A percentile compares a stretch with the other conserved stretches of the same genome.
phyloP scores from a whole-genome alignment of 2,888 invertebrate genomes.

The Drosophila planitibia region DNA sequence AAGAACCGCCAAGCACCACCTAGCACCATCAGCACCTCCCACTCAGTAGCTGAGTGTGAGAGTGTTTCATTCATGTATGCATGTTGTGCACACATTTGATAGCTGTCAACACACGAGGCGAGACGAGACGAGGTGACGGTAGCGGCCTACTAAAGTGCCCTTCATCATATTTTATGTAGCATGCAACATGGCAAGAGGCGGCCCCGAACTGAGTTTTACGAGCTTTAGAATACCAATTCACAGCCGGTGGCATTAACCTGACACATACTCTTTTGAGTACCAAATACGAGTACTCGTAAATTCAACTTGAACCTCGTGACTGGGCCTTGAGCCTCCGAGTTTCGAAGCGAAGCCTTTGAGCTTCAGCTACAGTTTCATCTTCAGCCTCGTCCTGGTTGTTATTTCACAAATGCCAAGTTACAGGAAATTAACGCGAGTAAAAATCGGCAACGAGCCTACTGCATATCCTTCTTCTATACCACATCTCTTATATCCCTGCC shows the following conservation, averaged over 20 bases:
- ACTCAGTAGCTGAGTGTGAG: slow-evolving; percentile 10
- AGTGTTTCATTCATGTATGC: slow-evolving; percentile 70
- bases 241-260: slow-evolving; percentile 60
- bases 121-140: neutral
- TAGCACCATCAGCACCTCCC: slow-evolving; percentile 8
- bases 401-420: slow-evolving; percentile 53
- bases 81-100: slow-evolving; percentile 74
- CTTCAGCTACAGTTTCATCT: slow-evolving; percentile 1
- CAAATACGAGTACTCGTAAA: slow-evolving; percentile 48
- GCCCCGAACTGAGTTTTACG: slow-evolving; percentile 54
- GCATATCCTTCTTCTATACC: slow-evolving; percentile 11
- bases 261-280: slow-evolving; percentile 30
- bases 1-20: slow-evolving; percentile 25
- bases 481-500: slow-evolving; percentile 14
- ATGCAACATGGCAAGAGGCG: slow-evolving; percentile 34
- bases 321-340: slow-evolving; percentile 17
- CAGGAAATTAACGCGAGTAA: slow-evolving; percentile 75
- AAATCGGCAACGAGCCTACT: slow-evolving; percentile 61
- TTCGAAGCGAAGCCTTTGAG: neutral
- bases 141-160: slow-evolving; percentile 67
- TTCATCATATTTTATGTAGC: slow-evolving; percentile 77
- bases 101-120: slow-evolving; percentile 66
- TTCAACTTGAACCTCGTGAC: slow-evolving; percentile 52
- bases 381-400: slow-evolving; percentile 28
- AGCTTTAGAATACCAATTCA: slow-evolving; percentile 68